These are phyloP conservation scores for Fulmarus glacialis DNA, from an alignment of 2,113 vertebrate genomes.

Conservation along the genomic window DNA sequence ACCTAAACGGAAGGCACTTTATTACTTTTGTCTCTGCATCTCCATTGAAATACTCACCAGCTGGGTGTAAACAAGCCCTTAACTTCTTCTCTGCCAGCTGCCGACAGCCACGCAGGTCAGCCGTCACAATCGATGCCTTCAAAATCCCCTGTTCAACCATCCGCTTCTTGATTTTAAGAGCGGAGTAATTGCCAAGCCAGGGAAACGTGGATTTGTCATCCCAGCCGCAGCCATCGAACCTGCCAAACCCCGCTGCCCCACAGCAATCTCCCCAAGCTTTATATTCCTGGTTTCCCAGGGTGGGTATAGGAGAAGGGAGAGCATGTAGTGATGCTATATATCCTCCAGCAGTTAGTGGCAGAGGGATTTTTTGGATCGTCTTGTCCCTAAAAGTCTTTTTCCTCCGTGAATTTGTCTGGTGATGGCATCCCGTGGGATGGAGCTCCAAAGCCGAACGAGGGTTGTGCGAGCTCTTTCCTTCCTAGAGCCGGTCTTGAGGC, in stretches of 20 bases:
- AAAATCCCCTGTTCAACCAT: background rate
- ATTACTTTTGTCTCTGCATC: background rate
- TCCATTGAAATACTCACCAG: background rate
- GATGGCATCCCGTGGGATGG: background rate
- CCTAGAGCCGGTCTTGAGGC: background rate
- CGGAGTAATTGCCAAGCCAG: background rate
- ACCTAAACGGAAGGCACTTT: background rate
- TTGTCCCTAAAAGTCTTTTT: background rate
- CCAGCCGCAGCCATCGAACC: background rate
- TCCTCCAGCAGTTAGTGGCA: background rate
- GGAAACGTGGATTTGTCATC: background rate
- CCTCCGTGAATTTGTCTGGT: background rate
- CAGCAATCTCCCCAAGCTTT: background rate
- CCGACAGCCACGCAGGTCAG: background rate
- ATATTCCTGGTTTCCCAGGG: background rate
- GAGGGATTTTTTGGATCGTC: background rate
- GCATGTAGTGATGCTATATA: background rate
- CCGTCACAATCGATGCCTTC: background rate
- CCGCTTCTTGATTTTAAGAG: fast-evolving
- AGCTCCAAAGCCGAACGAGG: fast-evolving
- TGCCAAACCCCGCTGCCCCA: background rate
- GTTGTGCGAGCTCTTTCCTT: background rate
- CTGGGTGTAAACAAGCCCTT: background rate
- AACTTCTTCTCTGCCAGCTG: background rate
- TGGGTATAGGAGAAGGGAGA: background rate